These are phyloP conservation scores for Glaucomys volans DNA, from an alignment of 2,113 vertebrate genomes.

Conservation along the genomic window DNA sequence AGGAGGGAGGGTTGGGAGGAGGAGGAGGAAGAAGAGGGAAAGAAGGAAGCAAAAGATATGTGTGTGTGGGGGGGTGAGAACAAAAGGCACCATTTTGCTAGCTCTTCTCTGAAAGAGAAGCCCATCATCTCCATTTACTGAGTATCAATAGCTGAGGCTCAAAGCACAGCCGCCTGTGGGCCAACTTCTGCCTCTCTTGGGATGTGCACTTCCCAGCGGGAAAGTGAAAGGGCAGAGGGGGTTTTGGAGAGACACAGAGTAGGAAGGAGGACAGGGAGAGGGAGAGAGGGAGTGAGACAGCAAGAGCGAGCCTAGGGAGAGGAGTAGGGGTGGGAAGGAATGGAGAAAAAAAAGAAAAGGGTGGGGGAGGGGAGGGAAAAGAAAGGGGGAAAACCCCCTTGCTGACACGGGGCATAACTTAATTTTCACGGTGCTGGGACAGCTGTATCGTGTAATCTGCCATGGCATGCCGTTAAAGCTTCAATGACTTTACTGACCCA, in stretches of 20 bases:
- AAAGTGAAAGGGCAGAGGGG: conserved; percentile 76
- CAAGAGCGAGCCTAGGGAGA: background rate
- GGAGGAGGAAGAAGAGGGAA: background rate
- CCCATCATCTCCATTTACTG: conserved; percentile 91
- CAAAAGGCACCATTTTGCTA: conserved; percentile 88
- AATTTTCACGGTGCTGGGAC: conserved; percentile 99
- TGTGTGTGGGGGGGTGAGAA: conserved; percentile 66
- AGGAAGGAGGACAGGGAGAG: conserved; percentile 76
- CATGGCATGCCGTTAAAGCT: conserved; percentile 98
- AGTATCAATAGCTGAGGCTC: conserved; percentile 87
- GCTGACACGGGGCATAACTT: conserved; percentile 99
- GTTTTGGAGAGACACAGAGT: conserved; percentile 63
- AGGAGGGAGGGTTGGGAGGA: background rate
- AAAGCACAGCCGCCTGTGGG: conserved; percentile 79
- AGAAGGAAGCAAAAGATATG: background rate
- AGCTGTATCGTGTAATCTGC: conserved; percentile 99
- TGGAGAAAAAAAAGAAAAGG: background rate
- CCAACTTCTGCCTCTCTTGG: conserved; percentile 80
- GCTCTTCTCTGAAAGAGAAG: conserved; percentile 81
- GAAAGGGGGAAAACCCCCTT: conserved; percentile 88
- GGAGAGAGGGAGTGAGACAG: conserved; percentile 57
- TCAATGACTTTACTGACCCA: conserved; percentile 99
- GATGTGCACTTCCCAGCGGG: conserved; percentile 90
- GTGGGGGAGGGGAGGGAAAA: conserved; percentile 24
- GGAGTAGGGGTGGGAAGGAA: conserved; percentile 24